These are phyloP conservation scores for Radopholus similis DNA, from an alignment of 1,140 invertebrate genomes.

Conservation along the genomic window DNA sequence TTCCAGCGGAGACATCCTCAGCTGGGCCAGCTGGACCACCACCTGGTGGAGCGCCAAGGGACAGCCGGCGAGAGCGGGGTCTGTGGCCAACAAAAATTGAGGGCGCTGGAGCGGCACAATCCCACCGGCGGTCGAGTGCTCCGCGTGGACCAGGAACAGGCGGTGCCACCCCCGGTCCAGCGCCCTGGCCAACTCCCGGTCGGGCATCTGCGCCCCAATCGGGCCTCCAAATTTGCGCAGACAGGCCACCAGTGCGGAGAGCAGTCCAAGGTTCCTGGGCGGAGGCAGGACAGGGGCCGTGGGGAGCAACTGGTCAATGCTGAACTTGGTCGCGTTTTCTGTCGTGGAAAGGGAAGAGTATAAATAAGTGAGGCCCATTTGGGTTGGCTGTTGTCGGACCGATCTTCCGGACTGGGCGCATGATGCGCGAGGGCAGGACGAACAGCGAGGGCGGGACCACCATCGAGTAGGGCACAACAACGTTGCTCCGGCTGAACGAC, in stretches of 20 bases:
- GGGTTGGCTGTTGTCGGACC: background rate
- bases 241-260: conserved; percentile 15
- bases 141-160: conserved; percentile 37
- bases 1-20: conserved; percentile 11
- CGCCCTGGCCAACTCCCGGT: conserved; percentile 16
- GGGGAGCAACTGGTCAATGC: background rate
- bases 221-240: conserved; percentile 7
- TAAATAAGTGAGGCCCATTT: background rate
- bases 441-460: conserved; percentile 32
- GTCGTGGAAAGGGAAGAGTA: conserved; percentile 13
- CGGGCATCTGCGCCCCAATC: background rate
- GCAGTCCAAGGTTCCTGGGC: conserved; percentile 18
- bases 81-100: background rate
- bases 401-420: background rate
- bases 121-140: conserved; percentile 9
- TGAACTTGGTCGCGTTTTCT: background rate
- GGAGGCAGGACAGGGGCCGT: background rate
- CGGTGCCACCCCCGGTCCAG: conserved; percentile 31
- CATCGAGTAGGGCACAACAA: conserved; percentile 31
- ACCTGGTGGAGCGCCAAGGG: background rate
- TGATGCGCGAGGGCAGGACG: background rate
- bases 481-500: background rate
- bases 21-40: background rate
- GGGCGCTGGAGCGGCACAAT: background rate
- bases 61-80: background rate